These are phyloP conservation scores for Ictalurus furcatus DNA, from an alignment of 2,113 vertebrate species.

Conservation along the genomic window DNA sequence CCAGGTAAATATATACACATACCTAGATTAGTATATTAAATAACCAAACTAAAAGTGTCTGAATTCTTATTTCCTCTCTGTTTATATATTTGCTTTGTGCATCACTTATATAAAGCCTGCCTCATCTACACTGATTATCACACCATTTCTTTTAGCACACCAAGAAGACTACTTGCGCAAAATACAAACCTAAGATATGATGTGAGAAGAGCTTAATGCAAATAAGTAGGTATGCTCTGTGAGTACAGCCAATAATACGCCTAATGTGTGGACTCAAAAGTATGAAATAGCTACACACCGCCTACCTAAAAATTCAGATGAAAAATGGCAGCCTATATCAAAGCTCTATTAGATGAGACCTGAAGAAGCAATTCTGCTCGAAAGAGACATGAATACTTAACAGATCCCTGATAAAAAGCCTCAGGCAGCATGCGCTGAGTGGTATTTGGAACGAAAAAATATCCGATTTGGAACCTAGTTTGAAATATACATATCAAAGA, in stretches of 20 bases:
- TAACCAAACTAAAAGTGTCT: background rate
- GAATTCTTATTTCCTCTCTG: background rate
- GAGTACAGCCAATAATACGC: slow-evolving; percentile 59
- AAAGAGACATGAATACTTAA: slow-evolving; percentile 67
- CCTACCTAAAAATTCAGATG: slow-evolving; percentile 50
- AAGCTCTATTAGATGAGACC: slow-evolving; percentile 67
- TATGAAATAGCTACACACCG: slow-evolving; percentile 59
- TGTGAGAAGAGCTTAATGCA: slow-evolving; percentile 25
- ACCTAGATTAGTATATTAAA: background rate
- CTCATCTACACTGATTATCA: background rate
- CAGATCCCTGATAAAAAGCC: slow-evolving; percentile 66
- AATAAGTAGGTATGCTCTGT: slow-evolving; percentile 38
- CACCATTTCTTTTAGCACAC: slow-evolving; percentile 48
- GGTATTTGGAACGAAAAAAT: slow-evolving; percentile 61
- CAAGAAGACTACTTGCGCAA: slow-evolving; percentile 42
- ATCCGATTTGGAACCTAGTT: slow-evolving; percentile 73
- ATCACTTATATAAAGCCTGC: background rate
- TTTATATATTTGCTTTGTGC: background rate
- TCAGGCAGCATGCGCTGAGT: slow-evolving; percentile 64
- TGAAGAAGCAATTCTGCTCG: slow-evolving; percentile 53
- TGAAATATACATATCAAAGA: slow-evolving; percentile 78
- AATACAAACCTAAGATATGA: slow-evolving; percentile 47
- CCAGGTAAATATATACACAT: no score
- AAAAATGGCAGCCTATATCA: slow-evolving; percentile 69
- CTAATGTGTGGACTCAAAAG: slow-evolving; percentile 59